Conservation (phyloP, 2,888 invertebrate genomes). For the Didymodactylos carnosus region DNA sequence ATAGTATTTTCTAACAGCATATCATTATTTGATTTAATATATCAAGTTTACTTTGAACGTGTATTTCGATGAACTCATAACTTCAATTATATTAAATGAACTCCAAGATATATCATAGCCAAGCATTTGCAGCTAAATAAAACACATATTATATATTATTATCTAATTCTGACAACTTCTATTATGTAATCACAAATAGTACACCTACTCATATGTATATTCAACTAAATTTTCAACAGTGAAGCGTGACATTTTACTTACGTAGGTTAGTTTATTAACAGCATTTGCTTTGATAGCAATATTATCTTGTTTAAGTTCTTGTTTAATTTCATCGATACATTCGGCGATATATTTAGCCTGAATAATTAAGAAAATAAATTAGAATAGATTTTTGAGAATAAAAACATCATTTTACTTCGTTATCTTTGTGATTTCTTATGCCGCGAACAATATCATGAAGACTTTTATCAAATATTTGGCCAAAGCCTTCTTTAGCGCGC, state of each 20-base stretch:
- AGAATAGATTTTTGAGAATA: neutral
- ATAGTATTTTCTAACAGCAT: neutral
- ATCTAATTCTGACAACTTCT: neutral
- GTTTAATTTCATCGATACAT: slow-evolving; percentile 98
- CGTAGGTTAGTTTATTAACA: slow-evolving; percentile 93
- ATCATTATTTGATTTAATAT: neutral
- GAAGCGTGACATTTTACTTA: no score
- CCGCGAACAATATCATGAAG: slow-evolving; percentile 93
- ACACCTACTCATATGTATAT: no score
- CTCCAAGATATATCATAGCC: slow-evolving; percentile 99
- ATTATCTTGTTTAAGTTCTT: slow-evolving; percentile 88
- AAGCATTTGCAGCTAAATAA: slow-evolving; percentile 13
- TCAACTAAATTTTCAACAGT: no score
- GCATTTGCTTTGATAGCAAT: slow-evolving; percentile 94
- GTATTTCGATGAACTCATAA: slow-evolving; percentile 86
- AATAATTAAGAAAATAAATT: neutral
- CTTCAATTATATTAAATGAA: slow-evolving; percentile 96
- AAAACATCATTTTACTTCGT: slow-evolving; percentile 56
- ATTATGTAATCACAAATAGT: no score
- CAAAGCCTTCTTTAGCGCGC: slow-evolving; percentile 93
- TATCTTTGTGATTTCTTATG: slow-evolving; percentile 96
- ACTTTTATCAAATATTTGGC: slow-evolving; percentile 98
- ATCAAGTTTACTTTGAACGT: slow-evolving; percentile 53
- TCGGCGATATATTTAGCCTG: slow-evolving; percentile 94
- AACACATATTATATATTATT: neutral